Evolutionary conservation across 2,113 vertebrate species (phyloP), one percentile per base, ranked within the genome.

Genomic region (Sinocyclocheilus rhinocerous): DNA sequence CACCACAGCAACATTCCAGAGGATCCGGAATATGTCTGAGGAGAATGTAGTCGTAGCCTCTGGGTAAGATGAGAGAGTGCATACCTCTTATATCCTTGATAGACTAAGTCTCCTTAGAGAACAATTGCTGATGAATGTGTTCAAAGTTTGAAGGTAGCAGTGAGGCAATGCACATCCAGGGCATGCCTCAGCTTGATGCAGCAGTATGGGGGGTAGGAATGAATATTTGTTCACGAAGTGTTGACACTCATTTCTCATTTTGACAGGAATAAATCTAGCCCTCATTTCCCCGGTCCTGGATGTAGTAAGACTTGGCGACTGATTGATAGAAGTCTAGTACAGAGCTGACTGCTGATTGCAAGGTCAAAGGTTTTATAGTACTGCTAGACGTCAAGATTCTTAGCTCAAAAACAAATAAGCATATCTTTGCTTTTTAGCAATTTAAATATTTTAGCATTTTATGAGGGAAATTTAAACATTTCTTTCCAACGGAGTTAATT

Each of bases 101-200:
- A 42, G 42, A 42, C 42, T 42, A 42, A 42, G 8, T 42, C 42
- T 42, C 42, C 57, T 81, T 6, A 16, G 6, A 73, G 67, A 87
- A 87, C 83, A 87, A 87, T 80, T 84, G 69, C 70, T 87, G 81
- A 36, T 89, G 76, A 67, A 81, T 48, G 73, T 48, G 45, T 48
- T 45, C 2, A 45, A 45, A 45, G 45, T 63, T 76, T 24, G 1
- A 11, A 69, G 52, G 83, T 22, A 26, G 33, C 59, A 70, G 52
- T 67, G 50, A 85, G 81, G 86, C 87, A 63, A 83, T 85, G 85
- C 69, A 75, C 45, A 59, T 83, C 57, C 16, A 12, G 59, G 57
- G 48, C 89, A 83, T 69, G 89, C 20, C 89, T 87, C 83, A 26
- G 50, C 89, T 33, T 55, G 89, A 76, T 57, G 39, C 75, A 22